A percentile compares a stretch with the other conserved stretches of the same genome.
Conservation (phyloP, 2,797 vertebrate genomes). For the Podarcis lilfordi region DNA sequence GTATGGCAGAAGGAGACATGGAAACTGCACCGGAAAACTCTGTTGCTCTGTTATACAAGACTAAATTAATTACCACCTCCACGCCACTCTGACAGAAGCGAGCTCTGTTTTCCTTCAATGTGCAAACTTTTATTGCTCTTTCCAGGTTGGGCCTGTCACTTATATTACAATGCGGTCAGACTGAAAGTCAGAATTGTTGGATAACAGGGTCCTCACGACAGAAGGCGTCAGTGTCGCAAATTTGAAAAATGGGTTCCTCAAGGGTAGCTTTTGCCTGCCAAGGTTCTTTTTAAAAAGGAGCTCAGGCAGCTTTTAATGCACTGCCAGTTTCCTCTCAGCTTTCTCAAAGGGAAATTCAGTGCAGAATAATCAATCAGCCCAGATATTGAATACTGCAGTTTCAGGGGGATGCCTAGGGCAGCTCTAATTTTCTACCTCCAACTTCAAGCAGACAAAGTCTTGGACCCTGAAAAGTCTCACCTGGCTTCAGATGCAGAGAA, state of each 20-base stretch:
- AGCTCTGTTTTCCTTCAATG: neutral
- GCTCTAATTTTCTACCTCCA: constrained; percentile 12
- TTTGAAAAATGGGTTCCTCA: constrained; percentile 20
- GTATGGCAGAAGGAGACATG: neutral
- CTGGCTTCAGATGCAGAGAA: neutral
- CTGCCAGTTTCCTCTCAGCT: constrained; percentile 39
- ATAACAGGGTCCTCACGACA: neutral
- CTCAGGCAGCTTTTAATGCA: neutral
- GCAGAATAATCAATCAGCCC: constrained; percentile 55
- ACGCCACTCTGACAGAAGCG: neutral
- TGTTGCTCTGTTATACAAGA: neutral
- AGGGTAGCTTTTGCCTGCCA: constrained; percentile 10
- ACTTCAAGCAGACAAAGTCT: constrained; percentile 25
- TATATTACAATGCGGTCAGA: neutral
- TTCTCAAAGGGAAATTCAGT: constrained; percentile 19
- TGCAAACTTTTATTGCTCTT: constrained; percentile 12
- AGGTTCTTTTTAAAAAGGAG: constrained; percentile 16
- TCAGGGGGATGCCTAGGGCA: constrained; percentile 26
- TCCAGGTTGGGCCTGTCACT: neutral
- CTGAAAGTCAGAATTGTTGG: neutral
- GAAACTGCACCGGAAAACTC: neutral
- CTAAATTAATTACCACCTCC: neutral
- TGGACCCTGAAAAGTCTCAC: constrained; percentile 26
- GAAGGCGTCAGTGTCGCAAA: neutral
- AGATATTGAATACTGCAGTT: constrained; percentile 19